A percentile compares a stretch with the other conserved stretches of the same genome.
Evolutionary conservation across 2,113 vertebrate species (phyloP).

Genomic region (Xerus inauris): DNA sequence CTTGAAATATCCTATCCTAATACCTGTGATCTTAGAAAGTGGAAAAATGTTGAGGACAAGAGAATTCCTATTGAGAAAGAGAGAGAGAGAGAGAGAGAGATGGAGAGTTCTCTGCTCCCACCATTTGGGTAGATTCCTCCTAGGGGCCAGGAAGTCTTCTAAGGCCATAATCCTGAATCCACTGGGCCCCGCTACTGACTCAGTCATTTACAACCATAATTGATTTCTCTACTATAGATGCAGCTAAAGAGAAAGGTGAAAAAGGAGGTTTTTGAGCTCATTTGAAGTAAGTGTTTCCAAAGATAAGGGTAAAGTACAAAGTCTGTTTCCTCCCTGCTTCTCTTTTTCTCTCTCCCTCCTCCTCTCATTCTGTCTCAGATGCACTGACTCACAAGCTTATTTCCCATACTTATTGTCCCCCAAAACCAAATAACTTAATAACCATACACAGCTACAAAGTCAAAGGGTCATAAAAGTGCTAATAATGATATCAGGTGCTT

Average conservation of each 20-base stretch:
- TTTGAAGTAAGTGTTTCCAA: conserved; percentile 20
- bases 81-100: neutral
- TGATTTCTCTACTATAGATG: neutral
- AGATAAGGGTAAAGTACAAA: neutral
- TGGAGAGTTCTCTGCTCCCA: neutral
- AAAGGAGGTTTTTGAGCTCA: neutral
- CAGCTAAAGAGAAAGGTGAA: neutral
- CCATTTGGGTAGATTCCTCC: neutral
- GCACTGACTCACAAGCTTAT: neutral
- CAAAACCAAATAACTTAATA: neutral
- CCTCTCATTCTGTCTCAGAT: neutral
- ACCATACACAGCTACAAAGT: neutral
- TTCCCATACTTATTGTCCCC: neutral
- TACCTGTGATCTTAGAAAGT: conserved; percentile 12
- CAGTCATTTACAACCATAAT: neutral
- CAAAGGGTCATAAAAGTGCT: neutral
- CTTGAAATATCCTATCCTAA: conserved; percentile 49
- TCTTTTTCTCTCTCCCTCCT: no score
- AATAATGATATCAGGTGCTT: neutral
- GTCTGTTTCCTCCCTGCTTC: neutral
- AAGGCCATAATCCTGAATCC: neutral
- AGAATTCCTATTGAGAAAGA: conserved; percentile 10
- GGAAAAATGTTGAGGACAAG: neutral
- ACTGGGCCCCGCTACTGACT: neutral
- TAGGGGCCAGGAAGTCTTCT: neutral